These are phyloP conservation scores for Microdon myrmicae DNA, from an alignment of 2,888 invertebrate genomes.

Conservation along the genomic window DNA sequence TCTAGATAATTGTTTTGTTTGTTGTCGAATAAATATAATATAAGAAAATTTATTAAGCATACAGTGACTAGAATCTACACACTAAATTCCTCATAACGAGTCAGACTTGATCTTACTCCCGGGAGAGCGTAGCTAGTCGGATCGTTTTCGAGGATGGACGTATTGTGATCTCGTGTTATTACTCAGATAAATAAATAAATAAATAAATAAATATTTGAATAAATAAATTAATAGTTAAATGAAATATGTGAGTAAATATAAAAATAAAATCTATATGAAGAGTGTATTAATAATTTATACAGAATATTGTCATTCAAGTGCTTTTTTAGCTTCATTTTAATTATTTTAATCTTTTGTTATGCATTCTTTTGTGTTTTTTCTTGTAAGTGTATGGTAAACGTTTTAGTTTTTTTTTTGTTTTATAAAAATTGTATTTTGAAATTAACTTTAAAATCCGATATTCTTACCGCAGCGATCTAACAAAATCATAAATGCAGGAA, in stretches of 20 bases:
- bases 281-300: no score
- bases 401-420: slow-evolving; percentile 8
- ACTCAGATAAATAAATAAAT: slow-evolving; percentile 27
- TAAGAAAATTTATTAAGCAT: slow-evolving; percentile 26
- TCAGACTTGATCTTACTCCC: background rate
- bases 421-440: no score
- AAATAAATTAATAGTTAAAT: slow-evolving; percentile 14
- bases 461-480: slow-evolving; percentile 47
- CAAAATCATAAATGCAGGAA: slow-evolving; percentile 48
- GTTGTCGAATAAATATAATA: slow-evolving; percentile 10
- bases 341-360: slow-evolving; percentile 2
- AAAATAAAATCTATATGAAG: no score
- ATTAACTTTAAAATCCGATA: slow-evolving; percentile 34
- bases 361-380: slow-evolving; percentile 3
- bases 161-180: slow-evolving; percentile 54
- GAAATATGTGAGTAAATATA: slow-evolving; percentile 16
- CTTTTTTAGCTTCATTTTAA: slow-evolving; percentile 11
- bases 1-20: no score
- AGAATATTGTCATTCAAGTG: slow-evolving; percentile 48
- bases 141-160: slow-evolving; percentile 54
- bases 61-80: slow-evolving; percentile 56
- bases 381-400: no score
- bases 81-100: slow-evolving; percentile 47
- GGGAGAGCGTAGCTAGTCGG: slow-evolving; percentile 2
- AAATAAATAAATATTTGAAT: slow-evolving; percentile 18